Base-by-base conservation (phyloP, 2,113 vertebrate genomes). In the Lates calcarifer region DNA sequence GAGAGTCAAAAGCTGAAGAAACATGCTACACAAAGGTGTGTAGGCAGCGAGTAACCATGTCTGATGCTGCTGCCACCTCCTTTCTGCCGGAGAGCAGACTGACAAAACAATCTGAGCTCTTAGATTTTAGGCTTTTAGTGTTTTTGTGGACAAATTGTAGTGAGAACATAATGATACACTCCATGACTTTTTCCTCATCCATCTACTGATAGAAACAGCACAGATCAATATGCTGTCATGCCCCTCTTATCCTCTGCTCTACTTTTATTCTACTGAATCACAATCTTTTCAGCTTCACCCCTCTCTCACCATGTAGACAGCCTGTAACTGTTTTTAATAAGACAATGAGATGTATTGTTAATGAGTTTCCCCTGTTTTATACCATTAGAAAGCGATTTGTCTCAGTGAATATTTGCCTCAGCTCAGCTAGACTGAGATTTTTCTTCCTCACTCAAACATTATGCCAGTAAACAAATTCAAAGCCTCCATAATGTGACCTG, bases 201-300 rank as follows among this genome's bases (percentile, higher is more conserved):
- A 31, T 75, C 33, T 11, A 67, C 81, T 74, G 66, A 69, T 87
- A 79, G 87, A 89, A 88, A 91, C 37, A 58, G 64, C 66, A 79
- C 57, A 35, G 77, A 92, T 94, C 90, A 82, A 91, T 88, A 86
- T 14, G 49, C 76, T 77, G 81, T 83, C 86, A 85, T 79, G 65
- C 31, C 64, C 71, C 67, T 76, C 77, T 67, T 81, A 47, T 68
- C 76, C 73, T 80, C 41, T 20, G 24, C 61, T 83, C 66, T 66
- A 77, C 74, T 58, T 76, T 72, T 77, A 74, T 78, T 79, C 53
- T 39, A 43, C 37, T 67, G 69, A 85, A 64, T 68, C 45, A 64
- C 66, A 56, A 22, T 71, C 6, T 63, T 70, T 72, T 61, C 22
- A 78, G 45, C 57, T 39, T 57, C 57, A 78, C 15, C 69, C 22